These are phyloP conservation scores for Cyanoliseus patagonus DNA, from an alignment of 2,113 vertebrate species.

Conservation along the genomic window DNA sequence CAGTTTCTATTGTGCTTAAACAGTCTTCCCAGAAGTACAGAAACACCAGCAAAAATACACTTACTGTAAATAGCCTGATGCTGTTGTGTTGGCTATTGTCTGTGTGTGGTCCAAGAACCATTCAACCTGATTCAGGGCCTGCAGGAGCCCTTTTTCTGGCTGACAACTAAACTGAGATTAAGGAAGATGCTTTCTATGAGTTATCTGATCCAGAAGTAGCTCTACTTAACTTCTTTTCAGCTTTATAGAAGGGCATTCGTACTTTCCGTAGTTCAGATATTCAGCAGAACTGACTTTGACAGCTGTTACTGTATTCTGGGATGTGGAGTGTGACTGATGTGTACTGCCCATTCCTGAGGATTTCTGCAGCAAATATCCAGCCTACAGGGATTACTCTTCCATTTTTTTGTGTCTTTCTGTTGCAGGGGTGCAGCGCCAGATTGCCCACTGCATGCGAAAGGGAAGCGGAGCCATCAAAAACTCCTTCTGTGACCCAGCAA, in stretches of 20 bases:
- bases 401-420: background rate
- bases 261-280: background rate
- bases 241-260: background rate
- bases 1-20: background rate
- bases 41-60: background rate
- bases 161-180: background rate
- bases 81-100: background rate
- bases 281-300: background rate
- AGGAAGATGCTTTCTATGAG: background rate
- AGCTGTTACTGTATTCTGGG: background rate
- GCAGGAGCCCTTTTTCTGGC: background rate
- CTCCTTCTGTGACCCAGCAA: slow-evolving; percentile 84
- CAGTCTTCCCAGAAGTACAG: background rate
- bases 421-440: slow-evolving; percentile 84
- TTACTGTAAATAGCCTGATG: background rate
- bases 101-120: background rate
- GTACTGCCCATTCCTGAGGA: background rate
- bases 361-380: background rate
- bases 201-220: background rate
- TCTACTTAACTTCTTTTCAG: background rate
- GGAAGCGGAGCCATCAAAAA: slow-evolving; percentile 83
- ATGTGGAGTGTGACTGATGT: accelerated
- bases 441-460: slow-evolving; percentile 82
- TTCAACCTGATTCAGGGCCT: background rate
- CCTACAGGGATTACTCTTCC: background rate